Percentiles rank a stretch among this genome's conserved stretches.
These are phyloP conservation scores for Trichonephila inaurata DNA, from an alignment of 1,140 invertebrate genomes.

Conservation along the genomic window DNA sequence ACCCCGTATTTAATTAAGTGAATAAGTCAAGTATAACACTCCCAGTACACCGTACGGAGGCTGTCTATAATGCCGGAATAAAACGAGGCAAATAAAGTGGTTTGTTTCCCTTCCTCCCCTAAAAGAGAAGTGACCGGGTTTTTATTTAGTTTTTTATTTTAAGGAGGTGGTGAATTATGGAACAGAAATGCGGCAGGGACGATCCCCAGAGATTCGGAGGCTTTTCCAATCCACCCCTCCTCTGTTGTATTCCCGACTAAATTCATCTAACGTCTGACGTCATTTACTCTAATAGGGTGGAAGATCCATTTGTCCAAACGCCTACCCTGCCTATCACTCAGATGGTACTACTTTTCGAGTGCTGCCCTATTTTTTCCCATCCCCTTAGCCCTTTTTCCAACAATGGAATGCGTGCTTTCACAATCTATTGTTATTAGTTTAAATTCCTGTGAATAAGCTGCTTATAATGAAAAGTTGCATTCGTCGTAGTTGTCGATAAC, in stretches of 20 bases:
- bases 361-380: neutral
- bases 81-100: conserved; percentile 52
- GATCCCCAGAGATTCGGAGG: conserved; percentile 18
- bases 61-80: neutral
- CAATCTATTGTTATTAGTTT: neutral
- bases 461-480: conserved; percentile 19
- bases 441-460: conserved; percentile 18
- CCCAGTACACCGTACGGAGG: neutral
- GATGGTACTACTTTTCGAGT: neutral
- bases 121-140: neutral
- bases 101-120: neutral
- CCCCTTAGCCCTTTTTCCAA: neutral
- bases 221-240: neutral
- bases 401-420: neutral
- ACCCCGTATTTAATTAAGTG: conserved; percentile 59
- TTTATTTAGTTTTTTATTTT: neutral
- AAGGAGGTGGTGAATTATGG: conserved; percentile 54
- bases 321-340: conserved; percentile 48
- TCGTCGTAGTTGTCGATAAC: neutral
- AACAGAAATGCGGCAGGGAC: conserved; percentile 50
- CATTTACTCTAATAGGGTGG: conserved; percentile 65
- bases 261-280: conserved; percentile 61
- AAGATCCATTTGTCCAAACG: conserved; percentile 62
- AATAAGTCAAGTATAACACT: conserved; percentile 48
- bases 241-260: neutral